Percentiles rank a stretch among this genome's conserved stretches.
These are phyloP conservation scores for Serripes groenlandicus DNA, from an alignment of 2,888 invertebrate species.

Conservation along the genomic window DNA sequence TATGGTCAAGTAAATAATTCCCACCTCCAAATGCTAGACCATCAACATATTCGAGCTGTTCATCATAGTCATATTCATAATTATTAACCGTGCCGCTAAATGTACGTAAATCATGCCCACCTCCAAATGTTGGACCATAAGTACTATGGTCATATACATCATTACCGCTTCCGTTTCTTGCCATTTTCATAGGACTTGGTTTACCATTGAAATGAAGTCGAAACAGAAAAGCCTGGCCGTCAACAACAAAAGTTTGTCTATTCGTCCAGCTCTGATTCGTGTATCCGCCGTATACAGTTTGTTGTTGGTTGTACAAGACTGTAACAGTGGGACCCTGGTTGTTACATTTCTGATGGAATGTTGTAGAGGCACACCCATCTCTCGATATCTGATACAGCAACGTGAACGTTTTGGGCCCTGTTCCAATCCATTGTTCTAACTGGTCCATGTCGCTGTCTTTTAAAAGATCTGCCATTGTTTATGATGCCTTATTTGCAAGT, in stretches of 20 bases:
- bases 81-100: too few relatives aligned
- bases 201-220: conserved; percentile 37
- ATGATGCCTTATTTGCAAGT: too few relatives aligned
- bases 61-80: too few relatives aligned
- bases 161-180: not conserved
- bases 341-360: conserved; percentile 71
- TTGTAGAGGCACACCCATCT: conserved; percentile 60
- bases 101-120: too few relatives aligned
- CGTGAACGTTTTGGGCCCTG: conserved; percentile 58
- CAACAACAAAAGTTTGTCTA: not conserved
- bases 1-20: too few relatives aligned
- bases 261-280: conserved; percentile 48
- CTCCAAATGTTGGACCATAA: conserved; percentile 58
- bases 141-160: not conserved
- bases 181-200: conserved; percentile 27
- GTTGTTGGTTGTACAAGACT: conserved; percentile 67
- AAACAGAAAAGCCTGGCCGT: conserved; percentile 52
- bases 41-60: too few relatives aligned
- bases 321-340: conserved; percentile 70
- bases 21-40: too few relatives aligned
- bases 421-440: conserved; percentile 63
- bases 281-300: conserved; percentile 69
- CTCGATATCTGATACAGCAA: conserved; percentile 62
- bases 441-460: conserved; percentile 54
- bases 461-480: conserved; percentile 27